A percentile compares a stretch with the other conserved stretches of the same genome.
phyloP scores from a whole-genome alignment of 2,113 vertebrate species.

The Perca fluviatilis region DNA sequence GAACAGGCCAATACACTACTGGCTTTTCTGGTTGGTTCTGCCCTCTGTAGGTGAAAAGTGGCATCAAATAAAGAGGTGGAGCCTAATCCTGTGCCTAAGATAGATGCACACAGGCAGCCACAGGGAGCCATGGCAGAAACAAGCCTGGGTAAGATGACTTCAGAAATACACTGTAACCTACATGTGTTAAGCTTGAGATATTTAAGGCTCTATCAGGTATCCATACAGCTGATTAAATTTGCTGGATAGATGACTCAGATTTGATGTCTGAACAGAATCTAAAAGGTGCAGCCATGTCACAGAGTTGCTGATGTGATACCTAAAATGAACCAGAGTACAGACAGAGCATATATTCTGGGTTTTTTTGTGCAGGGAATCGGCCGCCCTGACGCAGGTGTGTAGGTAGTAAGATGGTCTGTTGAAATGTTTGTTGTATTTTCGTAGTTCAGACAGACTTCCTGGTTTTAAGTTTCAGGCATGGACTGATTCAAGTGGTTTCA shows the following conservation, averaged over 20 bases:
- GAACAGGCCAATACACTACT: not conserved
- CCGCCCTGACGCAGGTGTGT: not conserved
- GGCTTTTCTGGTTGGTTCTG: not conserved
- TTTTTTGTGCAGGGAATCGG: not conserved
- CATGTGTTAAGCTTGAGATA: not conserved
- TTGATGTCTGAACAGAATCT: not conserved
- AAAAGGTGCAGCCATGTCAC: not conserved
- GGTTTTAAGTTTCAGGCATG: conserved; percentile 54
- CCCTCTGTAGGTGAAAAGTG: not conserved
- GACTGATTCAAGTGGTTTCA: not conserved
- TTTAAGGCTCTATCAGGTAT: not conserved
- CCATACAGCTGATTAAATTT: not conserved
- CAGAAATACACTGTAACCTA: not conserved
- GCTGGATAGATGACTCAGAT: not conserved
- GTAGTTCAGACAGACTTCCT: conserved; percentile 41
- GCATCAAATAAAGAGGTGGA: conserved; percentile 42
- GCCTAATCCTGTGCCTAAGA: not conserved
- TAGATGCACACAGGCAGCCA: not conserved
- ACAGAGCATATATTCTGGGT: not conserved
- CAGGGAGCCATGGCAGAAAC: conserved; percentile 51
- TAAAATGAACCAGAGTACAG: not conserved
- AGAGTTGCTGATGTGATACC: not conserved
- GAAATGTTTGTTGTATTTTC: conserved; percentile 38
- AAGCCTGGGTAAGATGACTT: conserved; percentile 46
- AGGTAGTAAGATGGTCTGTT: conserved; percentile 2